Base-by-base conservation (phyloP, 2,888 invertebrate genomes). In the Julus scandinavius region DNA sequence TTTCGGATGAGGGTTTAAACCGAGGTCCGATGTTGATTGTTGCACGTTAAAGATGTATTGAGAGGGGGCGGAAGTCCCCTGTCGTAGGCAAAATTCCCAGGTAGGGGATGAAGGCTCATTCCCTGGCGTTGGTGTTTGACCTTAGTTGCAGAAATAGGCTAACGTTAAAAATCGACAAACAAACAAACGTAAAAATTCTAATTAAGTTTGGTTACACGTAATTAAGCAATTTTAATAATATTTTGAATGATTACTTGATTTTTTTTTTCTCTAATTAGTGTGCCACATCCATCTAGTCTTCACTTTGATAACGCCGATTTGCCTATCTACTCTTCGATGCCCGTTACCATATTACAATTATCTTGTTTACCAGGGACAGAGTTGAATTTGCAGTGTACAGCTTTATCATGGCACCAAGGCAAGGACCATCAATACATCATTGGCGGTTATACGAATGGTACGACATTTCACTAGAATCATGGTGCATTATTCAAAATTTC, bases 281-380 rank as follows among this genome's bases (percentile, higher is more conserved):
- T 88, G n/a, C 88, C 88, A 20, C 83, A 86, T 86, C 88, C 88
- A n/a, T 86, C 54, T 49, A 85, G 86, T 86, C 49, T 88, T 58
- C 20, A 40, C 6, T n/a, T n/a, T 58, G 87, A 58, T 20, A 41
- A 54, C 0, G 86, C 54, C 86, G 85, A 13, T 29, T 45, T 86
- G n/a, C 88, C 85, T n/a, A 58, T 88, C 40, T 86, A 58, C 41
- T 13, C 20, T 15, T 58, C 41, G 5, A 63, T n/a, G 7, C 85
- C 88, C n/a, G 41, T 49, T 20, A 58, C 58, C 38, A 49, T 58
- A 20, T 72, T 88, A 13, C 2, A 1, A 41, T 29, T 88, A n/a
- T 13, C 41, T 17, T 1, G 7, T 7, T 5, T n/a, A 17, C 15
- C 50, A 15, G 45, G 9, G 20, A 13, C 20, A 11, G 15, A 4